Conservation (phyloP, 2,797 vertebrate genomes). For the Halcyon chelicuti region DNA sequence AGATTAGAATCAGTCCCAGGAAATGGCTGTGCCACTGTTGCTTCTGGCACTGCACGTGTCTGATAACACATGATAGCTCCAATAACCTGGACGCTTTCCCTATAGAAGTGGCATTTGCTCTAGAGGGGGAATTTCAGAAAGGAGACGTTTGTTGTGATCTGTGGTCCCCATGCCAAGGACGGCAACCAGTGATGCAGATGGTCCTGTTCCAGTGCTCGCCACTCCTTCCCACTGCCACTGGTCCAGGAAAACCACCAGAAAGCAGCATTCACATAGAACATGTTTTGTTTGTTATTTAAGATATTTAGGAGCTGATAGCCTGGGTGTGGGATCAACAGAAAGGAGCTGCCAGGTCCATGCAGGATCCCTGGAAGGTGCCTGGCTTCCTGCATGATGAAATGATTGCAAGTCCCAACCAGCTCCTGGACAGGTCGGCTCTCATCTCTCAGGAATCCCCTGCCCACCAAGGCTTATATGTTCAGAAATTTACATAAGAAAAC, state of each 20-base stretch:
- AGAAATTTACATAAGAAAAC: neutral
- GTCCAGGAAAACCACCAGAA: neutral
- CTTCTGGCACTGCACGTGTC: fast-evolving
- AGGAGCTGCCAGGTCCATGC: neutral
- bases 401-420: neutral
- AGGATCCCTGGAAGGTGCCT: neutral
- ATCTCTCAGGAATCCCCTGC: neutral
- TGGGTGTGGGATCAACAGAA: fast-evolving
- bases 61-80: neutral
- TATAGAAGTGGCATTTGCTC: fast-evolving
- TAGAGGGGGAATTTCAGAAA: neutral
- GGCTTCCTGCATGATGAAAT: fast-evolving
- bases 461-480: neutral
- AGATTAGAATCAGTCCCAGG: neutral
- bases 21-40: neutral
- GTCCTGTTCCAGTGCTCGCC: fast-evolving
- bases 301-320: neutral
- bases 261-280: neutral
- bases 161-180: fast-evolving
- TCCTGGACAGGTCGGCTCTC: neutral
- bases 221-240: neutral
- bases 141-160: neutral
- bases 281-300: neutral
- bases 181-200: neutral
- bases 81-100: neutral